These are phyloP conservation scores for Clarias platycephalus DNA, from an alignment of 2,797 vertebrate genomes.

Conservation along the genomic window DNA sequence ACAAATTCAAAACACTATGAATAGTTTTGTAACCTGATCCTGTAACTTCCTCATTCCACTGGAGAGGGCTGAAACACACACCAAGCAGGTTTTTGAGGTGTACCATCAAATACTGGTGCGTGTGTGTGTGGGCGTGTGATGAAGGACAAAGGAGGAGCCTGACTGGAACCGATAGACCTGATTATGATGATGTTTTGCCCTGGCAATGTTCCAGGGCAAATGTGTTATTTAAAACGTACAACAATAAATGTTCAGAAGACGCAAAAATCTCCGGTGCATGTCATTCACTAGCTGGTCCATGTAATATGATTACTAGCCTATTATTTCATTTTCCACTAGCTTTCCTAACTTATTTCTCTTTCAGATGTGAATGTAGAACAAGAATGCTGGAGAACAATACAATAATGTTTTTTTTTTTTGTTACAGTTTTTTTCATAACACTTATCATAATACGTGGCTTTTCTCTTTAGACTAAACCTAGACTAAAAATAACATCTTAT, in stretches of 20 bases:
- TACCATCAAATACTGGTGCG: conserved; percentile 21
- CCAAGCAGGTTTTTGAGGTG: conserved; percentile 42
- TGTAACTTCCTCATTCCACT: conserved; percentile 57
- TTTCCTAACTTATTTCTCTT: neutral
- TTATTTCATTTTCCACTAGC: neutral
- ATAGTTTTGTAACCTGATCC: conserved; percentile 50
- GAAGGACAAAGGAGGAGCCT: conserved; percentile 62
- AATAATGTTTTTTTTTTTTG: neutral
- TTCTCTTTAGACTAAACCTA: neutral
- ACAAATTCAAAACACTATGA: neutral
- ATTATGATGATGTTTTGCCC: conserved; percentile 63
- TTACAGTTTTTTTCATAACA: neutral
- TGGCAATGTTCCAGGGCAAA: conserved; percentile 63
- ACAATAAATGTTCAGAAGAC: neutral
- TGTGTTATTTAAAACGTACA: conserved; percentile 38
- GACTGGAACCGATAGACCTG: conserved; percentile 70
- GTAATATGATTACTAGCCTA: neutral
- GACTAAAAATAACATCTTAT: neutral
- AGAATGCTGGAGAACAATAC: neutral
- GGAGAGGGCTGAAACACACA: conserved; percentile 25
- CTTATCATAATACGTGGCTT: neutral
- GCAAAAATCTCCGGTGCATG: neutral
- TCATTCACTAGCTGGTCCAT: neutral
- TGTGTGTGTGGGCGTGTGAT: conserved; percentile 27
- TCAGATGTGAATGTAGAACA: neutral